Percentiles rank a stretch among this genome's conserved stretches.
Evolutionary conservation across 2,888 invertebrate species (phyloP).

Genomic region (Eudasyphora cyanicolor): DNA sequence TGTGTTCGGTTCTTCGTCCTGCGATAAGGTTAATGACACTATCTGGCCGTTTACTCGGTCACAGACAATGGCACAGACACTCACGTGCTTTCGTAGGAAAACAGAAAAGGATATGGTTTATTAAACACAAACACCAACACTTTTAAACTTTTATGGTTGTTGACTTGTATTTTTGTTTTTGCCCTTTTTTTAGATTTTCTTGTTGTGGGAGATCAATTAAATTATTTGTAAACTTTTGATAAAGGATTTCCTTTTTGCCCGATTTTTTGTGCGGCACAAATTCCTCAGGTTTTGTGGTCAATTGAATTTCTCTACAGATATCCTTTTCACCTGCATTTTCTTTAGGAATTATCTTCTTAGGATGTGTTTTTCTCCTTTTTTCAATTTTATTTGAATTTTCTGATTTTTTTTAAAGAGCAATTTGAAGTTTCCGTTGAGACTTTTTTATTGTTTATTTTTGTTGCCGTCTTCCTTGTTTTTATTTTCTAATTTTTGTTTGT

Average conservation of each 20-base stretch:
- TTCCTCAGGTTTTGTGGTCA: background rate
- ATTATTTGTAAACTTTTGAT: background rate
- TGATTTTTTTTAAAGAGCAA: background rate
- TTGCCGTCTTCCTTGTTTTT: background rate
- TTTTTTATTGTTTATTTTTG: conserved; percentile 5
- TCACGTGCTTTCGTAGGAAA: conserved; percentile 14
- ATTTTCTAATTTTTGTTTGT: background rate
- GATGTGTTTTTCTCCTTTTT: background rate
- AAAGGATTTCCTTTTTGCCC: background rate
- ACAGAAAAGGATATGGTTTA: background rate
- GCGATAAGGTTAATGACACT: conserved; percentile 34
- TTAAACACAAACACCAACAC: conserved; percentile 3
- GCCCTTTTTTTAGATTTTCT: background rate
- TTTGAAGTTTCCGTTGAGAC: background rate
- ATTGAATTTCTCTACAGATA: background rate
- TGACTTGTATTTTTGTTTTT: background rate
- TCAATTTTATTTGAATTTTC: background rate
- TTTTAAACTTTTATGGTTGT: background rate
- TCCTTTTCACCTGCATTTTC: conserved; percentile 8
- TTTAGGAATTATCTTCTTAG: background rate
- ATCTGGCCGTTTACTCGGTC: background rate
- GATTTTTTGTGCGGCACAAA: background rate
- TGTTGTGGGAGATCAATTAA: too few relatives aligned
- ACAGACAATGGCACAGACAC: background rate
- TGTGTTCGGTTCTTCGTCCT: background rate